Evolutionary conservation across 2,888 invertebrate genomes (phyloP).

Genomic region (Pedicia rivosa): DNA sequence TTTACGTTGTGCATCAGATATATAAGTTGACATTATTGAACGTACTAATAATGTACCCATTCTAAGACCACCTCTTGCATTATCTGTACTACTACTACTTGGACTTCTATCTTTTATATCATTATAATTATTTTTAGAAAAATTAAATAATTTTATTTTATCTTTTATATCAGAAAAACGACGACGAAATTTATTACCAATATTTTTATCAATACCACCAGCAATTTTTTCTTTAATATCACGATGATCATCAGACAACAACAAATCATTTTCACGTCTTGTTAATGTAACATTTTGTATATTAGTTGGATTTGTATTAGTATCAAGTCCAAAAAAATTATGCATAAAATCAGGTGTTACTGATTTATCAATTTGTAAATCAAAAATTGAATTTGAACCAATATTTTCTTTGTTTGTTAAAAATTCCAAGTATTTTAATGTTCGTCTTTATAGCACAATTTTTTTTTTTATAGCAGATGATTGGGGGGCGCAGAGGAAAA

Average conservation of each 20-base stretch:
- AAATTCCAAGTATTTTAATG: slow-evolving; percentile 42
- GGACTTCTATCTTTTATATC: background rate
- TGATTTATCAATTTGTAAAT: slow-evolving; percentile 9
- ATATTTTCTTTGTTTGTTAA: slow-evolving; percentile 36
- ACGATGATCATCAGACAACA: no score
- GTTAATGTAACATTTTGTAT: no score
- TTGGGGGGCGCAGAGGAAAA: no score
- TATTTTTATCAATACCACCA: no score
- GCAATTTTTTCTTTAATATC: no score
- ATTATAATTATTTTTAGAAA: background rate
- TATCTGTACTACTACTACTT: slow-evolving; percentile 5
- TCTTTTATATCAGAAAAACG: no score
- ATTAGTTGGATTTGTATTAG: no score
- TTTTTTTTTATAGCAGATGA: no score
- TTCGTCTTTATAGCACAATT: no score
- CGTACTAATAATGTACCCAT: slow-evolving; percentile 51
- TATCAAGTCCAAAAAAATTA: slow-evolving; percentile 16
- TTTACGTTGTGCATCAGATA: background rate
- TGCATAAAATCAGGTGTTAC: slow-evolving; percentile 13
- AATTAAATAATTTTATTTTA: background rate
- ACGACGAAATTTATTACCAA: no score
- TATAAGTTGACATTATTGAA: slow-evolving; percentile 33
- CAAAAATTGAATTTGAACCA: slow-evolving; percentile 18
- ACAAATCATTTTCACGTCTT: no score
- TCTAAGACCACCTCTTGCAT: slow-evolving; percentile 35